Conservation (phyloP, 1,140 invertebrate species). For the Sinella curviseta region DNA sequence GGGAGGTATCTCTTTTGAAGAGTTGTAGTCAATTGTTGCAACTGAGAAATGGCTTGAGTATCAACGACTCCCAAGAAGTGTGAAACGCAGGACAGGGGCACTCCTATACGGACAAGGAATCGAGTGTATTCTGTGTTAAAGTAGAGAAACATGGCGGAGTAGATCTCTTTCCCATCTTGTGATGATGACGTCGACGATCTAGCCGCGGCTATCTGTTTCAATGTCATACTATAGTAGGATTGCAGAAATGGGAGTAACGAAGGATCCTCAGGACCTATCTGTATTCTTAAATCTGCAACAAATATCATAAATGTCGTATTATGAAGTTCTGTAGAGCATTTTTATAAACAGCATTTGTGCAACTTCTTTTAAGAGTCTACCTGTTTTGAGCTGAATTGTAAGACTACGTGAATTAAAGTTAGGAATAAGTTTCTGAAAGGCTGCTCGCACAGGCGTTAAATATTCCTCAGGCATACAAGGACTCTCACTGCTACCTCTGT, state of each 20-base stretch:
- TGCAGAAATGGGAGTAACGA: slow-evolving; percentile 23
- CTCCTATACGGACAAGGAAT: slow-evolving; percentile 24
- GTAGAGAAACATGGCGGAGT: neutral
- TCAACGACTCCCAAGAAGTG: slow-evolving; percentile 28
- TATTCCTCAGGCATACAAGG: neutral
- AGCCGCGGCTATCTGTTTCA: neutral
- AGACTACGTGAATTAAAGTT: slow-evolving; percentile 27
- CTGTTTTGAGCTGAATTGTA: neutral
- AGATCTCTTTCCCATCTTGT: neutral
- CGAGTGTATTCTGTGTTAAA: slow-evolving; percentile 30
- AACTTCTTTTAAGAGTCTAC: neutral
- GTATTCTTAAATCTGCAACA: slow-evolving; percentile 18
- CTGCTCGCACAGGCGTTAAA: neutral
- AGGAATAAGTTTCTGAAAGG: slow-evolving; percentile 32
- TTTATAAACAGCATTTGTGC: too few relatives aligned
- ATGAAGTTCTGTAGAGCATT: too few relatives aligned
- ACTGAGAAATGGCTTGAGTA: neutral
- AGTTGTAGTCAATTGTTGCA: slow-evolving; percentile 9
- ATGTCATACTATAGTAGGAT: neutral
- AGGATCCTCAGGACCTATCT: neutral
- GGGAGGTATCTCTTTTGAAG: neutral
- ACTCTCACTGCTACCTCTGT: neutral
- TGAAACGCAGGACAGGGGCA: slow-evolving; percentile 36
- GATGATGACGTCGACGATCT: neutral
- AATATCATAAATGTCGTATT: too few relatives aligned